Evolutionary conservation across 1,140 invertebrate species (phyloP), one percentile per base, ranked within the genome.

Genomic region (Megalonaias nervosa): DNA sequence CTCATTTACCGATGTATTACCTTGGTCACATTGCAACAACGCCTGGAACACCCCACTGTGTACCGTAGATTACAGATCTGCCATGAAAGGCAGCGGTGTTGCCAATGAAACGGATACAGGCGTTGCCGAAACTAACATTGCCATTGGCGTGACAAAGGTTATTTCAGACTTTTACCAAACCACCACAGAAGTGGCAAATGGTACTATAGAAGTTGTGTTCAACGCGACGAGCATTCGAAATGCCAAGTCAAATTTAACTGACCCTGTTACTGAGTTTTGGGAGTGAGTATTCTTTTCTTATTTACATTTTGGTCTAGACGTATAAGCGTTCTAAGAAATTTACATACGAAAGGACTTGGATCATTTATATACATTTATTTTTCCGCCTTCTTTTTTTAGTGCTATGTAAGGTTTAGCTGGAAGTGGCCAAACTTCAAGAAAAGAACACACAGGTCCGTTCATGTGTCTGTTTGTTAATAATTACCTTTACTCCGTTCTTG

Each of bases 11-110:
- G 71, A 80, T 4, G 82, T 84, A 16, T 75, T 92, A 17, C 90
- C 91, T 0, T 92, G 91, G 91, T 89, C 87, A 31, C 79, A 86
- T 59, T 92, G 91, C 76, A 82, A 88, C 56, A 90, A 92, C 72
- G 75, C 77, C 48, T 92, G 91, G 91, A 92, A 92, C 80, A 90
- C 91, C 0, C 70, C 78, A n/a, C 77, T 84, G 31, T 86, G 88
- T 69, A 64, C 57, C 59, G 76, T 78, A 1, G 76, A 48, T 48
- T 48, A 48, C 38, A 48, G 76, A 14, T 55, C 71, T 57, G 17
- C 55, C 16, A 56, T 64, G 38, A 57, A 65, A 12, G 23, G 1
- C 23, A 1, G 15, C 2, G n/a, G 17, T 31, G 16, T 38, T 38
- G 31, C 31, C n/a, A 67, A 9, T 9, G 66, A 1, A 21, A 67